Percentiles rank a stretch among this genome's conserved stretches.
These are phyloP conservation scores for Apodemus speciosus DNA, from an alignment of 2,113 vertebrate genomes.

Conservation along the genomic window DNA sequence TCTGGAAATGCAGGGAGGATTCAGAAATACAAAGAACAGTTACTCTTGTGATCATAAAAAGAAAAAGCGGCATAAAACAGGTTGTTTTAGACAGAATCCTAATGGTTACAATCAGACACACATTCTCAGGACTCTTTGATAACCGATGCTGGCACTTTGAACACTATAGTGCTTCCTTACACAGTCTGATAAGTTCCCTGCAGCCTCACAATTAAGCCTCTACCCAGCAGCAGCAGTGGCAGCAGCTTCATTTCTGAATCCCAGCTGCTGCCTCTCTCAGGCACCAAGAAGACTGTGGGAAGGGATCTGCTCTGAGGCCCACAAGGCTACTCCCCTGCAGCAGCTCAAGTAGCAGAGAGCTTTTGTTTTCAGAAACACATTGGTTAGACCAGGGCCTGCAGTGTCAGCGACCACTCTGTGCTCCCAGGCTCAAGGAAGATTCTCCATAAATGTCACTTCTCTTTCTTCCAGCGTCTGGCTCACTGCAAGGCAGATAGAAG, in stretches of 20 bases:
- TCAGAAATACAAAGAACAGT: background rate
- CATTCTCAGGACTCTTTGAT: background rate
- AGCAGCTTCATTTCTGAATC: background rate
- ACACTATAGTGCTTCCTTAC: background rate
- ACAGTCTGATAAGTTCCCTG: background rate
- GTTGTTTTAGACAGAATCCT: too few relatives aligned
- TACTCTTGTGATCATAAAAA: too few relatives aligned
- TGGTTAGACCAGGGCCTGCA: background rate
- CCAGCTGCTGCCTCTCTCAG: background rate
- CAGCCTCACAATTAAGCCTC: accelerated
- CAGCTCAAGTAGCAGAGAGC: background rate
- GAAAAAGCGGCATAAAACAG: too few relatives aligned
- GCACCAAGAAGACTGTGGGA: background rate
- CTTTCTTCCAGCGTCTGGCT: background rate
- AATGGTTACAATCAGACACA: background rate
- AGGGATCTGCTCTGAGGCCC: background rate
- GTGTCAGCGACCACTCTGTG: background rate
- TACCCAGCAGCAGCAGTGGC: accelerated
- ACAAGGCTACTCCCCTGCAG: background rate
- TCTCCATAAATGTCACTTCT: background rate
- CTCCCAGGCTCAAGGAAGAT: background rate
- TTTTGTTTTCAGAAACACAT: background rate
- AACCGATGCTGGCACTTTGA: background rate
- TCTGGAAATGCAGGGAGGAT: background rate
- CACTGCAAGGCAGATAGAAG: background rate